Evolutionary conservation across 2,888 invertebrate species (phyloP).

Genomic region (Parnassius smintheus): DNA sequence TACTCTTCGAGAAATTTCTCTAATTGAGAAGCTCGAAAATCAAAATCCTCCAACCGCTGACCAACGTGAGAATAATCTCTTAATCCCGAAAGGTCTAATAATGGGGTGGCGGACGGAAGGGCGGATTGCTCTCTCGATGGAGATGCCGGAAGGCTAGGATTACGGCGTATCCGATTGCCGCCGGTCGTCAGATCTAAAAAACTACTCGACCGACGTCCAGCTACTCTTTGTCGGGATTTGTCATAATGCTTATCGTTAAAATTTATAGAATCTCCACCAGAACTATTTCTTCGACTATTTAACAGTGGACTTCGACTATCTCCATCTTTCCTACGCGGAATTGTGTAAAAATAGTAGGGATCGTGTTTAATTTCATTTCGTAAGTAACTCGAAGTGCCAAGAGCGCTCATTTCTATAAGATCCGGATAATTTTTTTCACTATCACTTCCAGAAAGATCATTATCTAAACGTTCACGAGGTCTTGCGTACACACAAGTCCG

Average conservation of each 20-base stretch:
- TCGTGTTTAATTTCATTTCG: constrained; percentile 67
- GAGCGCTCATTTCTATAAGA: constrained; percentile 76
- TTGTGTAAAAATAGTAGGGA: constrained; percentile 83
- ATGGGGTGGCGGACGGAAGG: constrained; percentile 81
- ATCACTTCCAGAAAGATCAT: constrained; percentile 74
- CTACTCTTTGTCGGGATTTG: constrained; percentile 53
- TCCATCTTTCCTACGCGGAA: constrained; percentile 81
- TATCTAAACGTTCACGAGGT: constrained; percentile 67
- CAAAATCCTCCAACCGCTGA: constrained; percentile 82
- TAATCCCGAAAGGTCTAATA: constrained; percentile 82
- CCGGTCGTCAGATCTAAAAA: constrained; percentile 84
- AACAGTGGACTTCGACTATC: constrained; percentile 89
- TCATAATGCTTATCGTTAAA: constrained; percentile 64
- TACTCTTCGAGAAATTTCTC: constrained; percentile 91
- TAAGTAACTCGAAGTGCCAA: constrained; percentile 64
- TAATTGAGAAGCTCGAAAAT: constrained; percentile 89
- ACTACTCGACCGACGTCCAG: constrained; percentile 84
- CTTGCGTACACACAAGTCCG: constrained; percentile 63
- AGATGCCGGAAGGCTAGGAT: constrained; percentile 84
- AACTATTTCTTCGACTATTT: constrained; percentile 87
- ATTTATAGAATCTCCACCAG: constrained; percentile 84
- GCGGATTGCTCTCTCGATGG: constrained; percentile 78
- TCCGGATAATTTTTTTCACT: constrained; percentile 81
- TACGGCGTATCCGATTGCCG: constrained; percentile 62
- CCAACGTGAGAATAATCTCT: constrained; percentile 71